Base-by-base conservation (phyloP, 2,113 vertebrate genomes). In the Oncorhynchus gorbuscha region DNA sequence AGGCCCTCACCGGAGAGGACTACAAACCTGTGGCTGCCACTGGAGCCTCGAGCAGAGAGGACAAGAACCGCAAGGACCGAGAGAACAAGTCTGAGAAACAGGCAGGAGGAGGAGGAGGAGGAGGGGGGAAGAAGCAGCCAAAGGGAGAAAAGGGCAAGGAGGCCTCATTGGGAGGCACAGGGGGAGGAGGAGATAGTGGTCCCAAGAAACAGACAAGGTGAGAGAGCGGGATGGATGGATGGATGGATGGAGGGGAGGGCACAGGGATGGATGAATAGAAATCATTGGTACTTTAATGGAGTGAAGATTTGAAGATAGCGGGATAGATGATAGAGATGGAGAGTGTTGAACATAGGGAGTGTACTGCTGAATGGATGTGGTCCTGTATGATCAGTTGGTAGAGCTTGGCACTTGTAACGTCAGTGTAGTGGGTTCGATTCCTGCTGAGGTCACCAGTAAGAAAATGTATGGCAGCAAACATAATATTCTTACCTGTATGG, bases 51-150 rank as follows among this genome's bases (percentile, higher is more conserved):
- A 91, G 94, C 0, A 75, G 80, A 71, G 96, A 97, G 78, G 95
- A 97, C 80, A 97, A 95, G 92, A 97, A 94, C 81, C 96, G 97
- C 83, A 99, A 99, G 86, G 96, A 98, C 77, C 95, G 95, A 61
- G 97, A 99, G 82, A 98, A 99, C 87, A 97, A 97, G 78, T 96
- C 95, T 76, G 97, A 99, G 93, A 99, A 99, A 82, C 96, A 97
- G 85, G 93, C 96, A 92, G 90, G 95, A 93, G 87, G 93, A 89
- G 67, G 95, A 93, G 87, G 93, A 89, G 67, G 35, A 93, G 87
- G 93, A 92, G 90, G 95, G 93, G 87, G 93, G 88, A 89, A 65
- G 84, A 92, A 91, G 84, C 89, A 58, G 84, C 87, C 45, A 85
- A 93, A 91, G 87, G 93, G 90, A 86, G 96, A 96, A 80, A 96